Base-by-base conservation (phyloP, 1,140 invertebrate species). In the Nephila pilipes region DNA sequence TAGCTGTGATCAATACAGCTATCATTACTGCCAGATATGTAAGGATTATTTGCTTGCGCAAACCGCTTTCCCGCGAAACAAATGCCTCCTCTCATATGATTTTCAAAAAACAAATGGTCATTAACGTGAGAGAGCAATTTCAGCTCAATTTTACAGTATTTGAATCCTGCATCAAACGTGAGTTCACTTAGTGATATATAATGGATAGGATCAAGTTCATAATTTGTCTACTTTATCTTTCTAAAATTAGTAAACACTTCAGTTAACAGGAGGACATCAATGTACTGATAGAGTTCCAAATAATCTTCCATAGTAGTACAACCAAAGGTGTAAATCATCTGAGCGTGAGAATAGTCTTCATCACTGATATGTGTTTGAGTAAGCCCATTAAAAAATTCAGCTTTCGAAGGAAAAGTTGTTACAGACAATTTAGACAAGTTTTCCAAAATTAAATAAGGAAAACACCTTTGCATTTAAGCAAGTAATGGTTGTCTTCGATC, bases 81-180 rank as follows among this genome's bases (percentile, higher is more conserved):
- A n/a, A n/a, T n/a, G n/a, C n/a, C n/a, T n/a, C n/a, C n/a, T n/a
- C n/a, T n/a, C n/a, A n/a, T n/a, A n/a, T n/a, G n/a, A n/a, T n/a
- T n/a, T n/a, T n/a, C n/a, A n/a, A n/a, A n/a, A n/a, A n/a, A n/a
- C n/a, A n/a, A n/a, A n/a, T n/a, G n/a, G n/a, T n/a, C n/a, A n/a
- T n/a, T n/a, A n/a, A n/a, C n/a, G n/a, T 89, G 20, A 16, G 3
- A 8, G 12, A 89, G 60, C 16, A 69, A 55, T 32, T 89, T 2
- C 29, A 89, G 60, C n/a, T 89, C 65, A 14, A 89, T 36, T 79
- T 89, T 75, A 12, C 20, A 75, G 6, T 63, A 25, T 89, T 79
- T 89, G 16, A 89, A 22, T 16, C 65, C 38, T 14, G 65, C 87
- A 32, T 75, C 65, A 25, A 58, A 79, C 57, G 87, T 89, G 25